Evolutionary conservation across 2,797 vertebrate species (phyloP).

Genomic region (Vipera ursinii): DNA sequence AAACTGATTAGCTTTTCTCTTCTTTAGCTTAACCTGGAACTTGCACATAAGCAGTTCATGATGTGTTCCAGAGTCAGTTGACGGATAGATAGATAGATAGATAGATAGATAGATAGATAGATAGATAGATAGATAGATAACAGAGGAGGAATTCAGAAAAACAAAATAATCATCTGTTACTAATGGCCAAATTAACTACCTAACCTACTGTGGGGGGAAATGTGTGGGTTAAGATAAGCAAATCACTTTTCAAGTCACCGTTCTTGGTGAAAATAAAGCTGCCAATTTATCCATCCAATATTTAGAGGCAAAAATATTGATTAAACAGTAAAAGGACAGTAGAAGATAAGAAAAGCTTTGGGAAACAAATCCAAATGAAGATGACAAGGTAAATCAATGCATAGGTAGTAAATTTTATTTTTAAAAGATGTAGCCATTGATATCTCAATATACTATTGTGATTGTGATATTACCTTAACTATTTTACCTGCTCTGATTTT

Average conservation of each 20-base stretch:
- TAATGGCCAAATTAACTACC: neutral
- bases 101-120: neutral
- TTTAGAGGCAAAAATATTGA: neutral
- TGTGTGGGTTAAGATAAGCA: neutral
- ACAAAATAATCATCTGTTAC: neutral
- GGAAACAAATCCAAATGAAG: neutral
- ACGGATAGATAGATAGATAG: neutral
- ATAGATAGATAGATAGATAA: neutral
- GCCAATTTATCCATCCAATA: neutral
- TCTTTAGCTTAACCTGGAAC: neutral
- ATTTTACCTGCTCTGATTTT: neutral
- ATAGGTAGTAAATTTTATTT: neutral
- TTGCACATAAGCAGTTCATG: neutral
- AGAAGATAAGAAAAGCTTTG: neutral
- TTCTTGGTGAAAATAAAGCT: neutral
- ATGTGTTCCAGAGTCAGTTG: neutral
- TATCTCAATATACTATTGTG: neutral
- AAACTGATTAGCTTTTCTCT: neutral
- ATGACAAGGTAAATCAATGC: neutral
- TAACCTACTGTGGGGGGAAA: neutral
- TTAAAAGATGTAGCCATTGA: neutral
- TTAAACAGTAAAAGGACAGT: neutral
- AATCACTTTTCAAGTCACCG: neutral
- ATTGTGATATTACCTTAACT: neutral
- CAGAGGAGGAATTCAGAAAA: neutral